Base-by-base conservation (phyloP, 64 coral and sea anemone genomes). In the Pocillopora damicornis region DNA sequence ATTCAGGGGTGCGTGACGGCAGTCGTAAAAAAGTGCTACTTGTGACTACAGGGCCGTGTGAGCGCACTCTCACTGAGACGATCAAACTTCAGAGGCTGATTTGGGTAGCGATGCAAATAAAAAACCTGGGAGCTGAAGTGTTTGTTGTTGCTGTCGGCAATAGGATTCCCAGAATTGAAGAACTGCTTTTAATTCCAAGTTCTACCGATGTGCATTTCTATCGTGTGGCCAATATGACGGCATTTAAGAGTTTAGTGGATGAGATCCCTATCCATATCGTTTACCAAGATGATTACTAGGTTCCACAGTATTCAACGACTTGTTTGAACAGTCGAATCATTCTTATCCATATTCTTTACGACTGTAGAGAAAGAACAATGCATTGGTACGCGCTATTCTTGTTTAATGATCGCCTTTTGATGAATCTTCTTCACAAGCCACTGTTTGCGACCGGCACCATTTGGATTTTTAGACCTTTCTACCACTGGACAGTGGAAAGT, bases 141-240 rank as follows among this genome's bases (percentile, higher is more conserved):
- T 91, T 59, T 23, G 81, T 91, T 12, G 83, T 86, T 82, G 89
- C 82, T 35, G 75, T 91, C 1, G 89, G 89, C 37, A 8, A 86
- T 26, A 63, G 62, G 20, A 86, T 91, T 36, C 64, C 83, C 75
- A 76, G 82, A 9, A 91, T 91, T 58, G 66, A 85, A 61, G 89
- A 91, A 26, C 82, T 91, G 15, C 68, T 64, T 16, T 63, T 86
- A 82, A 23, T 91, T 57, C 72, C 89, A 15, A 91, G 81, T 15
- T 86, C 89, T 11, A 86, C 81, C 10, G 74, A 78, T 61, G 62
- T n/a, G 17, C 89, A 91, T 34, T 35, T 91, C 37, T 91, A 91
- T 37, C 79, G 81, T 38, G 73, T 85, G 13, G 67, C 76, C 38
- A 61, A 86, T 15, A 91, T 86, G 89, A 22, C 59, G 1, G 58